A percentile compares a stretch with the other conserved stretches of the same genome.
These are phyloP conservation scores for Hypanus sabinus DNA, from an alignment of 2,113 vertebrate genomes.

Conservation along the genomic window DNA sequence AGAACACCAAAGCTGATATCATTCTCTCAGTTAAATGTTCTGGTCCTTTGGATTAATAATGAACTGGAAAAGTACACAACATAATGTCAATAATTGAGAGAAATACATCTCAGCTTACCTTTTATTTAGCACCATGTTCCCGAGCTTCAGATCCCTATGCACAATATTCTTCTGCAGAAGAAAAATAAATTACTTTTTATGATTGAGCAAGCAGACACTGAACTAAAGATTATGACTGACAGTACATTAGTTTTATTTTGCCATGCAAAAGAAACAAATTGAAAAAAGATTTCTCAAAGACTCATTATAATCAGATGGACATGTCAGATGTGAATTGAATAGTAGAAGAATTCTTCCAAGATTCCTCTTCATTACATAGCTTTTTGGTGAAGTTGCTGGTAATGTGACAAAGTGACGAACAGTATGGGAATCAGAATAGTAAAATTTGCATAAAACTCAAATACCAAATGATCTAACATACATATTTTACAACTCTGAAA, in stretches of 20 bases:
- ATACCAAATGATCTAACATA: not conserved
- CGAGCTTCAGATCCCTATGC: slow-evolving; percentile 96
- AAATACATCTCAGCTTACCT: slow-evolving; percentile 61
- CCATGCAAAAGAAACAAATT: not conserved
- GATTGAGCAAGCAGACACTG: not conserved
- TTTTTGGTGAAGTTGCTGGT: not conserved
- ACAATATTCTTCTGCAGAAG: slow-evolving; percentile 92
- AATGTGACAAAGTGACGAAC: no score
- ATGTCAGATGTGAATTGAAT: not conserved
- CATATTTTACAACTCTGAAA: no score
- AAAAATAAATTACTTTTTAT: slow-evolving; percentile 35
- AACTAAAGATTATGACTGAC: not conserved
- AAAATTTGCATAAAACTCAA: not conserved
- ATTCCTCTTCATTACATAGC: not conserved
- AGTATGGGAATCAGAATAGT: not conserved
- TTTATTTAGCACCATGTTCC: slow-evolving; percentile 99
- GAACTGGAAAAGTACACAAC: not conserved
- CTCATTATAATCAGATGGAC: no score
- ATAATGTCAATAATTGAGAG: not conserved
- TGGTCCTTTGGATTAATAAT: not conserved
- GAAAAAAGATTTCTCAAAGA: not conserved
- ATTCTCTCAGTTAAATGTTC: not conserved
- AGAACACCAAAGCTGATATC: not conserved
- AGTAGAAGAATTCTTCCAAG: not conserved
- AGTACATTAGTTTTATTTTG: not conserved